Base-by-base conservation (phyloP, 2,888 invertebrate genomes). In the Drosophila tripunctata region DNA sequence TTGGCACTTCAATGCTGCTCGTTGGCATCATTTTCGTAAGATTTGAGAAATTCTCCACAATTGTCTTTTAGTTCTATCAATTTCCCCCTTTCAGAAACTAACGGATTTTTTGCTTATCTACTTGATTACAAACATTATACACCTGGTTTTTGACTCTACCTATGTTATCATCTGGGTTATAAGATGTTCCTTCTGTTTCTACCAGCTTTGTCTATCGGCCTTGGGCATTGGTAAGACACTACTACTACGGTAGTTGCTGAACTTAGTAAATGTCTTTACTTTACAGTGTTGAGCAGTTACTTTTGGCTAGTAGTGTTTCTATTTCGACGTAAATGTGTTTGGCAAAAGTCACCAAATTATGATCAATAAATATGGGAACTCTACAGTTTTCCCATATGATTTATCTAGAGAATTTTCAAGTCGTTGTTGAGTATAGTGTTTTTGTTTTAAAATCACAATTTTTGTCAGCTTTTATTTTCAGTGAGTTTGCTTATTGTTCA, bases 381-480 rank as follows among this genome's bases (percentile, higher is more conserved):
- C 15, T 7, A 10, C 2, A 27, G 10, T 10, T 27, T 12, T 14
- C 10, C 4, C 2, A 0, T 14, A 44, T 7, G 4, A 19, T 21
- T 14, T 15, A 6, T n/a, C 12, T 2, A 71, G 71, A 4, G 71
- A 43, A 62, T 14, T 43, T 41, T 1, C 0, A 22, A 14, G 27
- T 58, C 61, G 56, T 35, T 17, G 15, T 41, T 4, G 3, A 3
- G 10, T 3, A 12, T 1, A n/a, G 6, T 8, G 6, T 48, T 58
- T 31, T 69, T 55, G 69, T 58, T 40, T 68, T 63, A 40, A 27
- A 45, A 24, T 50, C 61, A 51, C 62, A 51, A 47, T 58, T 62
- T 27, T 63, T 63, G 48, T 43, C 40, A 21, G 74, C 55, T 72
- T 63, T 74, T 72, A 71, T 73, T 57, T 63, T 51, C 54, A 35